Evolutionary conservation across 1,140 invertebrate species (phyloP), one percentile per base, ranked within the genome.

Genomic region (Hylyphantes graminicola): DNA sequence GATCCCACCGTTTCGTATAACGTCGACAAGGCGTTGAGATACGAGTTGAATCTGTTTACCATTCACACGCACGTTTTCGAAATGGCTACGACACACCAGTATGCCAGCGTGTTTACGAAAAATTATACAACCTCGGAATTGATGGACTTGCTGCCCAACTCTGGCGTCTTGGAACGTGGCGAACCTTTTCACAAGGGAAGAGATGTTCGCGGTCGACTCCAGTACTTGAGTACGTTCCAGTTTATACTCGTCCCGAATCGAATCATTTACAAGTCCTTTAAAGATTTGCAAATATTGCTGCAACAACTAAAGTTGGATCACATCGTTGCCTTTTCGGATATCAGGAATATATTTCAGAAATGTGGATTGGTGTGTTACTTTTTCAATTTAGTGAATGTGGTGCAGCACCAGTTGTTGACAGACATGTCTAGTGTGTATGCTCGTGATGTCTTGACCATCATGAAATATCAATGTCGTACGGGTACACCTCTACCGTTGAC

Each of bases 391-490:
- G 64, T 59, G 12, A n/a, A 59, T 35, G 35, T 35, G 35, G 35
- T 35, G 35, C 35, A 35, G 35, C 35, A 35, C 35, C 35, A 35
- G 35, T 35, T 35, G 35, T 35, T 35, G 35, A 35, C 35, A 35
- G 35, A 35, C 35, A 35, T 35, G 35, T 35, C 35, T 35, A 2
- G 35, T 61, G 57, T 61, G 57, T 11, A 73, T 55, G 53, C 7
- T 50, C 55, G 48, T 11, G 73, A 76, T 63, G 63, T 76, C 1
- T 0, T 76, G 17, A 76, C n/a, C 13, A 76, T 76, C 8, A 7
- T 59, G 9, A 76, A 76, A 17, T 76, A 76, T 63, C 73, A 76
- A 50, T 76, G 73, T 17, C 50, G 73, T 17, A 35, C 53, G 5
- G 78, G 78, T 10, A 35, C 3, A n/a, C 78, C 78, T 2, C 15